Evolutionary conservation across 2,888 invertebrate genomes (phyloP).

Genomic region (Netelia virgata): DNA sequence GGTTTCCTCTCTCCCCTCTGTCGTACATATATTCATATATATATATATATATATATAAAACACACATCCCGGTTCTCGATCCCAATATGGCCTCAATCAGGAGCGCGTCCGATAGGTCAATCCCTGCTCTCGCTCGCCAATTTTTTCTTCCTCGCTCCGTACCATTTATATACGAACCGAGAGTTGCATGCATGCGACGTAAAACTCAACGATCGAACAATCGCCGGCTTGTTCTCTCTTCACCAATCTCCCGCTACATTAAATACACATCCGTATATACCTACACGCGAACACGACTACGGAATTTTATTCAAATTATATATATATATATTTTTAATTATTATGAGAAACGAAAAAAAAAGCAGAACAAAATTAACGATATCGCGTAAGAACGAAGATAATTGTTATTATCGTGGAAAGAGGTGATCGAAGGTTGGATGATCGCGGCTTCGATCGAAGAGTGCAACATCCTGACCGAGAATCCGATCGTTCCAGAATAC

Average conservation of each 20-base stretch:
- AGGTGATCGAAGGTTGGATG: neutral
- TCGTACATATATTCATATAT: neutral
- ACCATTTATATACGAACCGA: neutral
- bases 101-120: slow-evolving; percentile 73
- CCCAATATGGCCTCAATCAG: slow-evolving; percentile 77
- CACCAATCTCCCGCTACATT: neutral
- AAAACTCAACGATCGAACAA: neutral
- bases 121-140: slow-evolving; percentile 61
- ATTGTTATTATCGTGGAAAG: neutral
- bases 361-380: neutral
- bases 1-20: neutral
- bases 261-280: neutral
- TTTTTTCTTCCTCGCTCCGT: slow-evolving; percentile 59
- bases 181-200: slow-evolving; percentile 35
- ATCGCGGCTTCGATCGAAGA: neutral
- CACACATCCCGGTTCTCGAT: slow-evolving; percentile 35
- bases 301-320: neutral
- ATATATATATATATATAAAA: neutral
- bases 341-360: neutral
- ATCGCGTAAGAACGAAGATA: neutral
- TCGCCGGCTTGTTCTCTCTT: slow-evolving; percentile 1
- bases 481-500: slow-evolving; percentile 29
- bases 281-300: neutral
- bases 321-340: neutral
- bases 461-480: slow-evolving; percentile 41